Evolutionary conservation across 2,888 invertebrate species (phyloP).

Genomic region (Lochmaea capreae): DNA sequence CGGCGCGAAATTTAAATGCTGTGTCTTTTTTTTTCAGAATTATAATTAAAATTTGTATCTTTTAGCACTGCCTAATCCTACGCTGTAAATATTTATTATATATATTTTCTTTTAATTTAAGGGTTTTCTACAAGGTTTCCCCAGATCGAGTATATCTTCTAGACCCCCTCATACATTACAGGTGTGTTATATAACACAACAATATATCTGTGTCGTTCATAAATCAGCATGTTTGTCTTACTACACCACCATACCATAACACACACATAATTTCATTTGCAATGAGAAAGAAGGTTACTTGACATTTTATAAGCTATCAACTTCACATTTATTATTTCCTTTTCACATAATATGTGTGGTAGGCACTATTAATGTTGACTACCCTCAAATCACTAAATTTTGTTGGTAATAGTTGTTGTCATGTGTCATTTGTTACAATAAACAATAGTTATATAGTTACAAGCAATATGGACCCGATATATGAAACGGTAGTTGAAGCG

Average conservation of each 20-base stretch:
- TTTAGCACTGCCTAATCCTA: not conserved
- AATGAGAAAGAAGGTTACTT: not conserved
- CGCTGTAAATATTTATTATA: not conserved
- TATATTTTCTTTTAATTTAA: conserved; percentile 52
- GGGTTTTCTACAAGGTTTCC: conserved; percentile 68
- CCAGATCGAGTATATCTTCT: conserved; percentile 64
- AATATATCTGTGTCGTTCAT: conserved; percentile 23
- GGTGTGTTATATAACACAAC: conserved; percentile 60
- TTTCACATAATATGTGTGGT: not conserved
- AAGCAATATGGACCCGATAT: too few relatives aligned
- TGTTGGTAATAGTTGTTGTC: too few relatives aligned
- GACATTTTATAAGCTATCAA: not conserved
- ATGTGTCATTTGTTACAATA: too few relatives aligned
- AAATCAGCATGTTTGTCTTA: conserved; percentile 29
- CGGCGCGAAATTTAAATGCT: too few relatives aligned
- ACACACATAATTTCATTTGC: conserved; percentile 9
- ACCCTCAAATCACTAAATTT: too few relatives aligned
- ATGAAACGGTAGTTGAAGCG: too few relatives aligned
- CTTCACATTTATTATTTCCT: not conserved
- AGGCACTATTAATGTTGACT: too few relatives aligned
- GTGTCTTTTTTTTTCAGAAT: too few relatives aligned
- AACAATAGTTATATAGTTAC: too few relatives aligned
- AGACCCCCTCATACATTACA: conserved; percentile 67
- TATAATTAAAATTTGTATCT: not conserved
- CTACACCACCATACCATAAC: not conserved